Conservation (phyloP, 2,113 vertebrate genomes). For the Ardeotis arabs region DNA sequence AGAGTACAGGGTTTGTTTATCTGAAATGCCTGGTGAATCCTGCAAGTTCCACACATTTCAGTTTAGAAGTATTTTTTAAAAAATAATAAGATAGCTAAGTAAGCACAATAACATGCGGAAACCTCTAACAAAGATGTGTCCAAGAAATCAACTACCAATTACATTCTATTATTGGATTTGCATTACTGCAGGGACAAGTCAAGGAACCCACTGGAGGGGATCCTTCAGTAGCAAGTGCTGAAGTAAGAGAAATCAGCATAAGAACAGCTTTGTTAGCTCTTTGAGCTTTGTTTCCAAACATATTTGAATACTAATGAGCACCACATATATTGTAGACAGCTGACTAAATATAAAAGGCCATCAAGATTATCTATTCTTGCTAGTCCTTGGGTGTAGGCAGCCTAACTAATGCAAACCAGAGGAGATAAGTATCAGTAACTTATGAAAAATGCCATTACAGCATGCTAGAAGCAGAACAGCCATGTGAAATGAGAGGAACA, state of each 20-base stretch:
- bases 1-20: background rate
- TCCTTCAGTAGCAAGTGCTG: background rate
- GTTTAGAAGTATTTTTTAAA: background rate
- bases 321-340: background rate
- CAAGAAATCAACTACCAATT: background rate
- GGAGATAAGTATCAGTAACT: constrained; percentile 66
- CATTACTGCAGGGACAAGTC: background rate
- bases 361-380: background rate
- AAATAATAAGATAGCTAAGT: background rate
- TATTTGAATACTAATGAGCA: background rate
- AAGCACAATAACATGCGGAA: background rate
- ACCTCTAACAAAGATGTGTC: background rate
- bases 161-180: background rate
- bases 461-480: constrained; percentile 53
- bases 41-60: background rate
- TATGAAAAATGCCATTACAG: constrained; percentile 67
- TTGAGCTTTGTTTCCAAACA: background rate
- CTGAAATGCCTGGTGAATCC: background rate
- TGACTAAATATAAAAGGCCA: constrained; percentile 5
- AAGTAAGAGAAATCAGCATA: background rate
- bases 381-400: background rate
- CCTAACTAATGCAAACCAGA: constrained; percentile 2
- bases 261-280: background rate
- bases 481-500: constrained; percentile 51
- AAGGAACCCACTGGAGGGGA: background rate